Base-by-base conservation (phyloP, 2,113 vertebrate genomes). In the Coryphaenoides rupestris region DNA sequence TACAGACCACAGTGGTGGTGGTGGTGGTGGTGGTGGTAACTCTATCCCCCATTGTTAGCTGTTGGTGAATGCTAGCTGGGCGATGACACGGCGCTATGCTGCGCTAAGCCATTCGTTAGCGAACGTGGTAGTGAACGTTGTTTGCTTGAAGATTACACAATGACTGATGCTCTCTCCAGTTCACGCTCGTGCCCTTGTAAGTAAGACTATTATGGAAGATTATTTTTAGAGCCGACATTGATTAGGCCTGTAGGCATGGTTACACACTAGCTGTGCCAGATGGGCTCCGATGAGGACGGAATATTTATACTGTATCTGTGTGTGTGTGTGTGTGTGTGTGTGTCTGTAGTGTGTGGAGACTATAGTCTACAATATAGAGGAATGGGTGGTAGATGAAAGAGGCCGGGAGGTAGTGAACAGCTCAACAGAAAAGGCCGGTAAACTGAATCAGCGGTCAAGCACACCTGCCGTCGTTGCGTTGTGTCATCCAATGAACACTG, bases 201-300 rank as follows among this genome's bases (percentile, higher is more conserved):
- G 71, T 79, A 80, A 78, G 69, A 78, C 76, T 78, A 79, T 85
- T 83, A 72, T 69, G 68, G 60, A 26, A 0, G 53, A 72, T 72
- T 87, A 87, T 88, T 84, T 89, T 82, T 88, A 86, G 85, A 59
- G 16, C 7, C 17, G 5, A 17, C 74, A 88, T 90, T 76, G 88
- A 90, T 89, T 70, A 72, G 64, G 65, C 82, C 82, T 56, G 75
- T 81, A 69, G 85, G 81, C 84, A 80, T 78, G 72, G 78, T 65
- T 77, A 86, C 86, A 65, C 19, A 3, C 65, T 74, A 58, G 17
- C 69, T 76, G 7, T 33, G 72, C 55, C 63, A 74, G 77, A 81
- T 81, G 62, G 66, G 56, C 60, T 65, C 67, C 60, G 73, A 45
- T 84, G 60, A 63, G 58, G 54, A 57, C 70, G 63, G 49, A 63